Evolutionary conservation across 2,113 vertebrate genomes (phyloP).

Genomic region (Struthidea cinerea): DNA sequence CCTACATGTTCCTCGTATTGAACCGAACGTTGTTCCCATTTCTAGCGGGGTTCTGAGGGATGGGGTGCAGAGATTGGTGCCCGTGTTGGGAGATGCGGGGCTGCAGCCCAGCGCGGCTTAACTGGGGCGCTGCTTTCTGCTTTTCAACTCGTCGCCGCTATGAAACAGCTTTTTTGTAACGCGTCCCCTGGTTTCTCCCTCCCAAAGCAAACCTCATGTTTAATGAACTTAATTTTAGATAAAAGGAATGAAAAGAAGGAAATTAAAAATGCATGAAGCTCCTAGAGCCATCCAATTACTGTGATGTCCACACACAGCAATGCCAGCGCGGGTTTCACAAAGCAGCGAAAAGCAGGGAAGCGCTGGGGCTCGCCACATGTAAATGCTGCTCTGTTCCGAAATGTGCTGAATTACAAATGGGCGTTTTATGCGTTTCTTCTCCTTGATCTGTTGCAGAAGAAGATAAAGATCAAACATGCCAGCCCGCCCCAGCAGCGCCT

Average conservation of each 20-base stretch:
- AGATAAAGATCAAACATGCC: slow-evolving; percentile 43
- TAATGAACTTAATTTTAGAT: slow-evolving; percentile 57
- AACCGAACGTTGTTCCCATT: background rate
- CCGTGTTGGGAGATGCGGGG: background rate
- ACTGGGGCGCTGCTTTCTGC: background rate
- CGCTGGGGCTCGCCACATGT: background rate
- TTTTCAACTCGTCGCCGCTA: background rate
- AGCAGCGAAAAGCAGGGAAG: background rate
- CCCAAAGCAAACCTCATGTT: slow-evolving; percentile 21
- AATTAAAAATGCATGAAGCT: slow-evolving; percentile 61
- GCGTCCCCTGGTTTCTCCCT: background rate
- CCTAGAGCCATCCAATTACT: background rate
- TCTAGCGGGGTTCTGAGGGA: background rate
- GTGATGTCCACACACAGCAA: slow-evolving; percentile 15
- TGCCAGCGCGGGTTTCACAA: background rate
- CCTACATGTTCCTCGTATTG: accelerated
- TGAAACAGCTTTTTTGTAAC: background rate
- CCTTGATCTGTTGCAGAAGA: slow-evolving; percentile 24
- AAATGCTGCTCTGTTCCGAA: background rate
- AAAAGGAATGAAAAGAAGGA: slow-evolving; percentile 38
- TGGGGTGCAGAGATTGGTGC: background rate
- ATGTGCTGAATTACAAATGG: background rate
- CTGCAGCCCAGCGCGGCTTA: background rate
- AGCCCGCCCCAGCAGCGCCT: background rate
- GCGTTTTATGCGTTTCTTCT: slow-evolving; percentile 6